Base-by-base conservation (phyloP, 2,113 vertebrate species). In the Pitta sordida region DNA sequence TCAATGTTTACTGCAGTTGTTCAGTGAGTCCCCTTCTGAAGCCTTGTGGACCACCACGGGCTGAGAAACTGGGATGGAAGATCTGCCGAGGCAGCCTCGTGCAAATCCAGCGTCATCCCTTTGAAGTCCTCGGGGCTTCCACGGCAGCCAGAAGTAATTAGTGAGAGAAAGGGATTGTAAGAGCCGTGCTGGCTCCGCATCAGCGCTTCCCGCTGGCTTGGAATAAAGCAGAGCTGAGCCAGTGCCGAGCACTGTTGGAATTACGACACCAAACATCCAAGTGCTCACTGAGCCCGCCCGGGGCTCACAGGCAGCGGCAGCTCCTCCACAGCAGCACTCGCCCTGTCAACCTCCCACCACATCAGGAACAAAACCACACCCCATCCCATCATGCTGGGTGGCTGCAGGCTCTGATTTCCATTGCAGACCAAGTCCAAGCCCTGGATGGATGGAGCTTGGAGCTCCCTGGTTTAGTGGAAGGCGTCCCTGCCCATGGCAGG, bases 71-170 rank as follows among this genome's bases (percentile, higher is more conserved):
- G 15, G 44, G 44, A 56, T 27, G 37, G 82, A 67, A 80, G 91
- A 91, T 34, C 30, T 2, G 18, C 48, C 44, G 78, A 91, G 65
- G 64, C 70, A 74, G 91, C 60, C 58, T 76, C 1, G 11, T 4
- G 34, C 56, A 83, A 91, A 94, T 32, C 86, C 92, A 86, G 73
- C 52, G 1, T 60, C 91, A 12, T 88, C 86, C 65, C 85, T 94
- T 96, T 94, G 94, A 94, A 91, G 39, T 81, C 76, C 88, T 81
- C 3, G 18, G 85, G 85, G 92, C 79, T 95, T 74, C 92, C 79
- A 94, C 2, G 0, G 91, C 94, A 95, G 95, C 95, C 94, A 92
- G 92, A 94, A 96, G 86, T 14, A 84, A 95, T 93, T 89, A 94
- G 83, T 41, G 87, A 81, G 82, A 30, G 49, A 83, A 86, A 56